A percentile compares a stretch with the other conserved stretches of the same genome.
These are phyloP conservation scores for Bubo bubo DNA, from an alignment of 2,113 vertebrate genomes.

Conservation along the genomic window DNA sequence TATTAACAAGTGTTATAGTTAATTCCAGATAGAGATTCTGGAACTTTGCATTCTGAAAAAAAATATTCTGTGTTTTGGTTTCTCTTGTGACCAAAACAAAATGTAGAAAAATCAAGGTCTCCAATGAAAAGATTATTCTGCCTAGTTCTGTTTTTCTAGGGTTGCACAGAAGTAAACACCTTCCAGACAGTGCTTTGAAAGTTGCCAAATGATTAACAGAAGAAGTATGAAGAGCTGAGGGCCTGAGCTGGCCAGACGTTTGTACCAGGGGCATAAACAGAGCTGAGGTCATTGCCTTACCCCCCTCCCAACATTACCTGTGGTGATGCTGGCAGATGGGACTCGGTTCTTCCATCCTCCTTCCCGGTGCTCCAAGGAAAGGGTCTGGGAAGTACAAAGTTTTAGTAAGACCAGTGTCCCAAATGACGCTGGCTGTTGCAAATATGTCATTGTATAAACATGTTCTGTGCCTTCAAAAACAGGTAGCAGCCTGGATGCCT, in stretches of 20 bases:
- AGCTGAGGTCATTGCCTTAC: not conserved
- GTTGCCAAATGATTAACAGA: slow-evolving; percentile 58
- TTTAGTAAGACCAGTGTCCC: not conserved
- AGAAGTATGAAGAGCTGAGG: slow-evolving; percentile 34
- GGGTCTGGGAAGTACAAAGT: not conserved
- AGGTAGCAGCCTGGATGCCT: slow-evolving; percentile 8
- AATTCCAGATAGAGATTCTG: not conserved
- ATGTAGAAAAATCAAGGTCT: not conserved
- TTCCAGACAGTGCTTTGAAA: slow-evolving; percentile 39
- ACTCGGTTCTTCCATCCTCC: not conserved
- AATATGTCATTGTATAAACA: slow-evolving; percentile 27
- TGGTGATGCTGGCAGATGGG: not conserved
- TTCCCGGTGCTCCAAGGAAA: not conserved
- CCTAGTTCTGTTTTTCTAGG: slow-evolving; percentile 34
- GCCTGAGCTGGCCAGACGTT: slow-evolving; percentile 37
- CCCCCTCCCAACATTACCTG: not conserved
- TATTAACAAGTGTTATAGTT: not conserved
- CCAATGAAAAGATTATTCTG: slow-evolving; percentile 8
- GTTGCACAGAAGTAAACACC: slow-evolving; percentile 60
- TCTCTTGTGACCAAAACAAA: slow-evolving; percentile 26
- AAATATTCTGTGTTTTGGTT: not conserved
- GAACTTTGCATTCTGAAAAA: not conserved
- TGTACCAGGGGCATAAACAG: slow-evolving; percentile 40
- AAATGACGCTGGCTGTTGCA: not conserved
- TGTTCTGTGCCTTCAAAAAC: slow-evolving; percentile 6